Percentiles rank a stretch among this genome's conserved stretches.
Evolutionary conservation across 1,140 invertebrate genomes (phyloP).

Genomic region (Papilio glaucus): DNA sequence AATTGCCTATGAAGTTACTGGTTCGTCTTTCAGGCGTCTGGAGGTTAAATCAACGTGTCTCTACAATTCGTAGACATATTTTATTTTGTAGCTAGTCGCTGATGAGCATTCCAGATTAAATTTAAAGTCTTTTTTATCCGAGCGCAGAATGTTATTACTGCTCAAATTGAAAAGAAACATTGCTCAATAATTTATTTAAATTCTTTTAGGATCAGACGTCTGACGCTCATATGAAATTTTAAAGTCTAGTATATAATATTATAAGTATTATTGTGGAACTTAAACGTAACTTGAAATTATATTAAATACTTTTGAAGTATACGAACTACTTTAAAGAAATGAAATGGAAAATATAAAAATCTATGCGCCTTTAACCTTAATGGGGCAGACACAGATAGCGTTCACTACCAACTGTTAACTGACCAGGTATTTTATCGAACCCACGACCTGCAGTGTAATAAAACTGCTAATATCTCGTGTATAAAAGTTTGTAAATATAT

Average conservation of each 20-base stretch:
- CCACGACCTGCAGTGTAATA: too few species aligned
- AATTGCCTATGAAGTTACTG: slow-evolving; percentile 15
- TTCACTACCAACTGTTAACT: too few species aligned
- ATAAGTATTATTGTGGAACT: not conserved
- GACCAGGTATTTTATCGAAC: too few species aligned
- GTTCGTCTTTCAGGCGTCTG: slow-evolving; percentile 29
- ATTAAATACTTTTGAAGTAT: not conserved
- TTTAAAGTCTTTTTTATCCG: slow-evolving; percentile 19
- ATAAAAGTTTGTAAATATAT: too few species aligned
- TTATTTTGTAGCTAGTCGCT: slow-evolving; percentile 24
- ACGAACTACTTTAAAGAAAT: not conserved
- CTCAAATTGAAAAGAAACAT: slow-evolving; percentile 19
- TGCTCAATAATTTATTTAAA: slow-evolving; percentile 26
- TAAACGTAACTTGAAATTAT: not conserved
- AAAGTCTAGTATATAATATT: not conserved
- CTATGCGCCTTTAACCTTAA: not conserved
- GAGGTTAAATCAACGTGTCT: slow-evolving; percentile 31
- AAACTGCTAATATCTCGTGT: too few species aligned
- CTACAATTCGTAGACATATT: slow-evolving; percentile 24
- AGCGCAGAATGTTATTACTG: slow-evolving; percentile 10
- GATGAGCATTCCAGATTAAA: slow-evolving; percentile 16
- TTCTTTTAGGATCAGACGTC: slow-evolving; percentile 2
- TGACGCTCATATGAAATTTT: not conserved
- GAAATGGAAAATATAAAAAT: too few species aligned
- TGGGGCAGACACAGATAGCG: too few species aligned